Evolutionary conservation across 1,140 invertebrate species (phyloP).

Genomic region (Leptinotarsa texana): DNA sequence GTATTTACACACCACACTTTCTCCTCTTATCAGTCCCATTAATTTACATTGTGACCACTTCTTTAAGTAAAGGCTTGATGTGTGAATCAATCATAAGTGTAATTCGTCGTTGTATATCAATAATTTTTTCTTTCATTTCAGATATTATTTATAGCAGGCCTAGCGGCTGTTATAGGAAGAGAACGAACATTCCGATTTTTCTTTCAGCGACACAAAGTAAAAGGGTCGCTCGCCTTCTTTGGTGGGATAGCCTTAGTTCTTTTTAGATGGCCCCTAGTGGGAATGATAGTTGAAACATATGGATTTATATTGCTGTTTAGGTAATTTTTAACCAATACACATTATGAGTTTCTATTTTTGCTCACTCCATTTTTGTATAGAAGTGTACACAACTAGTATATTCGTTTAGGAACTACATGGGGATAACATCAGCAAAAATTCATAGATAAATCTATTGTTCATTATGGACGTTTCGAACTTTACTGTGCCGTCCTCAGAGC

Average conservation of each 20-base stretch:
- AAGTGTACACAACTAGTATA: too few species aligned
- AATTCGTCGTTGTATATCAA: neutral
- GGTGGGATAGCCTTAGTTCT: conserved; percentile 93
- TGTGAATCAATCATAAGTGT: neutral
- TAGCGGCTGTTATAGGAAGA: conserved; percentile 95
- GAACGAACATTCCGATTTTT: conserved; percentile 96
- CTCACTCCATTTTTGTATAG: too few species aligned
- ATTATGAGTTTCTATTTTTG: too few species aligned
- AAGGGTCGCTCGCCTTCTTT: conserved; percentile 90
- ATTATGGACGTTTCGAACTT: too few species aligned
- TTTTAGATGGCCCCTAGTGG: conserved; percentile 94
- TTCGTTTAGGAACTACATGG: neutral
- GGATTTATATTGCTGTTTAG: conserved; percentile 83
- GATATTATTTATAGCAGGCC: conserved; percentile 93
- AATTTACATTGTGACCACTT: too few species aligned
- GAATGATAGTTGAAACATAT: conserved; percentile 94
- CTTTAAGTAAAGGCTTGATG: neutral
- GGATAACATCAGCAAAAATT: neutral
- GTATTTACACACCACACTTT: too few species aligned
- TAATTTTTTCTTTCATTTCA: conserved; percentile 56
- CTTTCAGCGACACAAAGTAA: conserved; percentile 96
- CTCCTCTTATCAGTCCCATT: neutral
- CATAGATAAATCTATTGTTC: neutral
- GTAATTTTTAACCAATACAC: conserved; percentile 50
- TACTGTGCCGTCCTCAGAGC: too few species aligned